Evolutionary conservation across 2,888 invertebrate species (phyloP), one percentile per base, ranked within the genome.

Genomic region (Atethmia centrago): DNA sequence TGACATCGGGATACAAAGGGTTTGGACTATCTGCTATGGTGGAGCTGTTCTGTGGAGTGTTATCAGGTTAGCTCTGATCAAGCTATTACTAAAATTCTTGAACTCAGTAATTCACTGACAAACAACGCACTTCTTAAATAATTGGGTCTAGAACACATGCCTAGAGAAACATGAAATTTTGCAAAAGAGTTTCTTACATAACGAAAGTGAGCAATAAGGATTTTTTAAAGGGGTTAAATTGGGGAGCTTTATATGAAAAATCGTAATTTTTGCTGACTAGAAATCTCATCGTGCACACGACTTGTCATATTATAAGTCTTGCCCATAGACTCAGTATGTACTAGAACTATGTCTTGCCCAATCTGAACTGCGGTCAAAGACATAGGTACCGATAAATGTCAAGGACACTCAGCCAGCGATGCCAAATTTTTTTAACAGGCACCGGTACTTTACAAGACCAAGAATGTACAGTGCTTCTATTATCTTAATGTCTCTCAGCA

Each of bases 31-130:
- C 97, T 0, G 97, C 98, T 75, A 97, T 99, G 97, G 99, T 99
- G 4, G 99, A 99, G 88, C 95, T 99, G 2, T 97, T 99, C 73
- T 98, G 98, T 89, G 99, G 99, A n/a, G 97, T 99, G 42, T 95
- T 98, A 76, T 94, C 97, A 85, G 98, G 98, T 92, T n/a, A n/a
- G n/a, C n/a, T n/a, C n/a, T n/a, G 16, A 16, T 4, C 4, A 36
- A 5, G 7, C 36, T 36, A n/a, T n/a, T 36, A 36, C 3, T 36
- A 36, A 36, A 36, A 36, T 5, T 36, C 36, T 36, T 36, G 36
- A 36, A 36, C 7, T 4, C 36, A n/a, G n/a, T n/a, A n/a, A n/a
- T n/a, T n/a, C n/a, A n/a, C n/a, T n/a, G n/a, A n/a, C n/a, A n/a
- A n/a, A n/a, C n/a, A n/a, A n/a, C n/a, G n/a, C n/a, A n/a, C n/a